Evolutionary conservation across 2,888 invertebrate species (phyloP), one percentile per base, ranked within the genome.

Genomic region (Metopia argyrocephala): DNA sequence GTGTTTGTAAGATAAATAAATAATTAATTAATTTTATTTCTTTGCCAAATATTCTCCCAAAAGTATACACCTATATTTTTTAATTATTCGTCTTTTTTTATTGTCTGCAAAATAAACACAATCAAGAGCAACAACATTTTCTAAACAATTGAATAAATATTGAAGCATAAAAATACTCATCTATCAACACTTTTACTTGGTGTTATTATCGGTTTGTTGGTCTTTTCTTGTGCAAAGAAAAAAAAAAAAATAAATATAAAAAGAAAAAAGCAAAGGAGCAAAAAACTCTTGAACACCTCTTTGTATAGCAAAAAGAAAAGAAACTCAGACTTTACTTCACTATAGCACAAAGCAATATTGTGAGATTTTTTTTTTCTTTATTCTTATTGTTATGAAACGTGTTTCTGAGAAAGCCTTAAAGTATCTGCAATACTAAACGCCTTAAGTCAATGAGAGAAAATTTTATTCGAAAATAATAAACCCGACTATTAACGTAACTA

Each of bases 101-200:
- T n/a, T n/a, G 23, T 52, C 23, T 52, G 2, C 7, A 52, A 52
- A 7, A 20, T 21, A 52, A 21, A 52, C 27, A 27, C 48, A n/a
- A 48, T 62, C 15, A 25, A 31, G 20, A 20, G 5, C 28, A 64
- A 54, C 18, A 18, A 59, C 27, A 38, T 76, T 75, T 76, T 76
- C 48, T 38, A 25, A 69, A 70, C 69, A 76, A 70, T 69, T 76
- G 45, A 61, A 28, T 64, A 21, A 76, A 70, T 46, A 64, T 64
- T 59, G 12, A 38, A 50, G 50, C 50, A 57, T 50, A 59, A 48
- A 56, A 57, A 23, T 20, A 5, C 38, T 38, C 38, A 25, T 56
- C 45, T 62, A 52, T 57, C 50, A 64, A 28, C 25, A n/a, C 62
- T 54, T 31, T 5, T 61, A 21, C 18, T 25, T 48, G 28, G 52